Base-by-base conservation (phyloP, 2,888 invertebrate species). In the Seladonia tumulorum region DNA sequence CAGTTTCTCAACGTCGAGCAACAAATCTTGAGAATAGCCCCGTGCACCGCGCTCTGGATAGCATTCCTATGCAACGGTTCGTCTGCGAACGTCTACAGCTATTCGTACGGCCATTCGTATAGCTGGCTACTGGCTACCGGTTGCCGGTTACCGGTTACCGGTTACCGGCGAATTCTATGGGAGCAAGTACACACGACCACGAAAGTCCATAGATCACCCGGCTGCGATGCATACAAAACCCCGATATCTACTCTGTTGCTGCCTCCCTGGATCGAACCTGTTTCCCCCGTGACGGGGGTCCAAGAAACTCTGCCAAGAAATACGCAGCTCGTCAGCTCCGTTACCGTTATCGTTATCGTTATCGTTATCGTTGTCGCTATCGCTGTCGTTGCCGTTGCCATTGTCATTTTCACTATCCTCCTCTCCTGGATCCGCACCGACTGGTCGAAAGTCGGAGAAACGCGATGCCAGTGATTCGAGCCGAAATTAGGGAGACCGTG, bases 1-100 rank as follows among this genome's bases (percentile, higher is more conserved):
- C 83, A 86, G 90, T 92, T 92, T 92, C 90, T 92, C 92, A 92
- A 91, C 84, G 92, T 91, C 91, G 81, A 80, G 89, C 81, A 92
- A 93, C 92, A 93, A 93, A 93, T 93, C 92, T 92, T 85, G 86
- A 85, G 86, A 92, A 88, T 82, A 72, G 80, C 79, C 53, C 47
- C 75, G 77, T 29, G 70, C 68, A 16, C n/a, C 22, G 39, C 76
- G 70, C n/a, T 83, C 70, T 83, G 70, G 57, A 74, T 79, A 72
- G 72, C 76, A 87, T 88, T 83, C 76, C 79, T 74, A 81, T 81
- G 89, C 79, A 78, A 76, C 53, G 79, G 53, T 73, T 80, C 53
- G 74, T 35, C 73, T 71, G 63, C 63, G 35, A 47, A 79, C 71
- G 74, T 70, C 70, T 78, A 80, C 63, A 10, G 25, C 45, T 68